Evolutionary conservation across 1,140 invertebrate genomes (phyloP).

Genomic region (Scaptomyza pallida): DNA sequence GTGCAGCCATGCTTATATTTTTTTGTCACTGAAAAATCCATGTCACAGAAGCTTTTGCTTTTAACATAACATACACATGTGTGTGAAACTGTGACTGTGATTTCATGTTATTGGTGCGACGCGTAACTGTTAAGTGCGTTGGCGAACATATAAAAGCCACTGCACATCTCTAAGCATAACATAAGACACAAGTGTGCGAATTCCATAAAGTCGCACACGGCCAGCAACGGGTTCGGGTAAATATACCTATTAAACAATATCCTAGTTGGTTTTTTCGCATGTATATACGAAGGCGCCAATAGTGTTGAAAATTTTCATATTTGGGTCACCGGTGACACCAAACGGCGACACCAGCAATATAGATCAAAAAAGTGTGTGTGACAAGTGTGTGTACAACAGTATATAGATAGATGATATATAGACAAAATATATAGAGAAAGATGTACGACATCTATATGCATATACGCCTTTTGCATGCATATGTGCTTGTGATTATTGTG

Average conservation of each 20-base stretch:
- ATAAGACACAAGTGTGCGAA: constrained; percentile 37
- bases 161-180: constrained; percentile 25
- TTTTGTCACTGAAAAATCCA: neutral
- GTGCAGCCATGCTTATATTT: neutral
- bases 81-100: constrained; percentile 6
- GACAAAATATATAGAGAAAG: constrained; percentile 11
- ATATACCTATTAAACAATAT: constrained; percentile 36
- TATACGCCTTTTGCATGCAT: constrained; percentile 17
- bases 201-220: constrained; percentile 50
- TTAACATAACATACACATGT: neutral
- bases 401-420: constrained; percentile 8
- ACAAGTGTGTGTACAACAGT: constrained; percentile 15
- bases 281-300: constrained; percentile 2
- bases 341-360: constrained; percentile 15
- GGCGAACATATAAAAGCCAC: neutral
- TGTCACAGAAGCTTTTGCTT: neutral
- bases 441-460: constrained; percentile 15
- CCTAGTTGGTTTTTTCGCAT: neutral
- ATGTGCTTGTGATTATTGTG: constrained; percentile 15
- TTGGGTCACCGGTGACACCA: constrained; percentile 30
- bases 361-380: constrained; percentile 13
- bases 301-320: constrained; percentile 23
- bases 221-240: constrained; percentile 43
- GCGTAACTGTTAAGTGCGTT: constrained; percentile 2
- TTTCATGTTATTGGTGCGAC: neutral